These are phyloP conservation scores for Microplitis manilae DNA, from an alignment of 2,888 invertebrate genomes.

Conservation along the genomic window DNA sequence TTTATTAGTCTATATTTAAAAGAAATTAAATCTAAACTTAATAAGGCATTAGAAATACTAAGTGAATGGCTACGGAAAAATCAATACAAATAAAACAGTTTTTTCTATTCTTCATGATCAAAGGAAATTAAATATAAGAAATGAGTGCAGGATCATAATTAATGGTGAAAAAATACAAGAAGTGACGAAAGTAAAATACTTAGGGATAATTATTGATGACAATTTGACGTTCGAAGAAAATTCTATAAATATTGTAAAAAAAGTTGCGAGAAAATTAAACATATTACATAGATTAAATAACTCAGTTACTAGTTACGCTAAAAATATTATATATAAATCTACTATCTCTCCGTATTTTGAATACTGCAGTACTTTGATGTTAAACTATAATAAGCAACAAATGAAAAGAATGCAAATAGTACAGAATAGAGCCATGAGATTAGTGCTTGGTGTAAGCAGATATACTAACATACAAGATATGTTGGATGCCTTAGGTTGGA, in stretches of 20 bases:
- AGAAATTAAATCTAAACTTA: not conserved
- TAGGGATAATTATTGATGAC: not conserved
- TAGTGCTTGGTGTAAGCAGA: too few species aligned
- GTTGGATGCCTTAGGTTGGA: too few species aligned
- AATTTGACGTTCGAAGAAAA: constrained; percentile 6
- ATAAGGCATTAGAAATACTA: not conserved
- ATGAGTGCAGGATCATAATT: not conserved
- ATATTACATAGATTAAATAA: too few species aligned
- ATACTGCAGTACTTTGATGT: too few species aligned
- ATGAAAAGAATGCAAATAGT: too few species aligned
- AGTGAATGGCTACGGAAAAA: not conserved
- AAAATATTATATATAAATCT: too few species aligned
- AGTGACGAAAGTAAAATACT: constrained; percentile 3
- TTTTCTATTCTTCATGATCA: not conserved
- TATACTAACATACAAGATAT: too few species aligned
- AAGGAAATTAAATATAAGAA: constrained; percentile 6
- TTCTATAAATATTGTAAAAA: not conserved
- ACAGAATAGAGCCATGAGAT: too few species aligned
- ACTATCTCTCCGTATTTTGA: too few species aligned
- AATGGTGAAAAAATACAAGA: not conserved
- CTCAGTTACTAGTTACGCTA: too few species aligned
- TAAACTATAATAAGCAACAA: too few species aligned
- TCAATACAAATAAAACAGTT: not conserved
- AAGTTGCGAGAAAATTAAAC: not conserved
- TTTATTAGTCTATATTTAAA: not conserved